phyloP scores from a whole-genome alignment of 2,888 invertebrate species.

The Hipparchia sbordonii region DNA sequence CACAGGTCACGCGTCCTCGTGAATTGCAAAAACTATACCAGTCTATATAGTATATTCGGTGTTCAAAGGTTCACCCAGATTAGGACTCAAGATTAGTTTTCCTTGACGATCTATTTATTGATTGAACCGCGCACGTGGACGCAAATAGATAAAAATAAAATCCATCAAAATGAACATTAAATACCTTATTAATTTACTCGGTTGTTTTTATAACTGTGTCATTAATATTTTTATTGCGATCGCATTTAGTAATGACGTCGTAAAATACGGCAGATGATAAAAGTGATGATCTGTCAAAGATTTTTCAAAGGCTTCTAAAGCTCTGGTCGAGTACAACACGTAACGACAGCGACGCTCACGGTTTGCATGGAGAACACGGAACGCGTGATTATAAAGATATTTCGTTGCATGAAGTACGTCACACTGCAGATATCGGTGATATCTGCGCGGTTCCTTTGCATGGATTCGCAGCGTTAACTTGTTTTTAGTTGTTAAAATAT shows the following conservation, averaged over 20 bases:
- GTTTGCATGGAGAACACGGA: not conserved
- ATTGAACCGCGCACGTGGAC: not conserved
- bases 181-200: slow-evolving; percentile 27
- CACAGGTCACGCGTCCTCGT: too few species aligned
- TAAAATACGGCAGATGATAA: slow-evolving; percentile 37
- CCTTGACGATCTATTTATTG: not conserved
- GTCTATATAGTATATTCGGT: too few species aligned
- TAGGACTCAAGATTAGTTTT: not conserved
- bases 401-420: too few species aligned
- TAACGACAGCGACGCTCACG: not conserved
- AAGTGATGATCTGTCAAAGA: slow-evolving; percentile 27
- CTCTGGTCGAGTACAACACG: not conserved
- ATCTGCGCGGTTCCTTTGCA: too few species aligned
- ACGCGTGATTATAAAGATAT: too few species aligned
- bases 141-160: slow-evolving; percentile 19
- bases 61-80: too few species aligned
- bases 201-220: slow-evolving; percentile 27
- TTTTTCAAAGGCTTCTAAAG: slow-evolving; percentile 8
- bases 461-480: too few species aligned
- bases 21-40: too few species aligned
- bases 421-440: too few species aligned
- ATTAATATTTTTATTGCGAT: slow-evolving; percentile 42
- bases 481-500: too few species aligned
- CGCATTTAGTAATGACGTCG: slow-evolving; percentile 43
- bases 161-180: slow-evolving; percentile 21